Percentiles rank a stretch among this genome's conserved stretches.
phyloP scores from a whole-genome alignment of 2,113 vertebrate species.

The Phalacrocorax aristotelis region DNA sequence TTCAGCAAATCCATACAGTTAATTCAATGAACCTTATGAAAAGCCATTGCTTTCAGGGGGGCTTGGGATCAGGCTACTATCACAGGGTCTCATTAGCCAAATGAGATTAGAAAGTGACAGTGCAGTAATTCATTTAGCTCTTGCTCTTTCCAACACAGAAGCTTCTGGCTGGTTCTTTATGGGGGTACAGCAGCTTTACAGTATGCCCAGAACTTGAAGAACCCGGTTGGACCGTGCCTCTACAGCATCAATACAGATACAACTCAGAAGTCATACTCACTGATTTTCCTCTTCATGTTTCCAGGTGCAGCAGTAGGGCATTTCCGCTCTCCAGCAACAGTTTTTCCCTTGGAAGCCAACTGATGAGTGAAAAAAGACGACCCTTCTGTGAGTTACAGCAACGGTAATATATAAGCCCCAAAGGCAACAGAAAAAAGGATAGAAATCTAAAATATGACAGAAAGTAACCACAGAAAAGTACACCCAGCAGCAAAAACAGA shows the following conservation, averaged over 20 bases:
- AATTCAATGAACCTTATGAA: neutral
- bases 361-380: slow-evolving; percentile 59
- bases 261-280: slow-evolving; percentile 73
- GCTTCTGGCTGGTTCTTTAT: neutral
- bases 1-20: neutral
- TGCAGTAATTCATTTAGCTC: neutral
- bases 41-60: neutral
- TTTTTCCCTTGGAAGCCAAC: slow-evolving; percentile 90
- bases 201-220: neutral
- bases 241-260: neutral
- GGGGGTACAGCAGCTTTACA: neutral
- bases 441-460: neutral
- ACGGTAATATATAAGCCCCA: neutral
- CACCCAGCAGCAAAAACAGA: neutral
- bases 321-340: slow-evolving; percentile 67
- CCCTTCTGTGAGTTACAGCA: slow-evolving; percentile 25
- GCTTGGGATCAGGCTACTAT: neutral
- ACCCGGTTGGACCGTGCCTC: neutral
- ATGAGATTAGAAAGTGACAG: neutral
- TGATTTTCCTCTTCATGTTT: slow-evolving; percentile 89
- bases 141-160: neutral
- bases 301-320: slow-evolving; percentile 74
- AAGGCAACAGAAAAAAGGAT: neutral
- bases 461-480: neutral
- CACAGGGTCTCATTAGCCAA: neutral